phyloP scores from a whole-genome alignment of 2,888 invertebrate species.

The Seira musarum region DNA sequence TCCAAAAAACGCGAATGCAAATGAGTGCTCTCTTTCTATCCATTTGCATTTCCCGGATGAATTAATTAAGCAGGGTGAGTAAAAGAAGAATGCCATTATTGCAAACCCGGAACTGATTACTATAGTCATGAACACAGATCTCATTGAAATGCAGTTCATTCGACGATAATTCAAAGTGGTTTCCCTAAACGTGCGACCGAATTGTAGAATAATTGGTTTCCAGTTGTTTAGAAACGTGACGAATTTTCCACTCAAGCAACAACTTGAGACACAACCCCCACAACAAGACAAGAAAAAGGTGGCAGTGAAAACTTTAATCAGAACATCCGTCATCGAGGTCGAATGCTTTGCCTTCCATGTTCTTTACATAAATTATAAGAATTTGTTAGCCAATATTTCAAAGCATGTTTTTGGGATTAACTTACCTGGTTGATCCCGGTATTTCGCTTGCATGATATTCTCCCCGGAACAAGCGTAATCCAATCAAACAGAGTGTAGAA shows the following conservation, averaged over 20 bases:
- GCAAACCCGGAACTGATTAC: not conserved
- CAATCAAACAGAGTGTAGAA: not conserved
- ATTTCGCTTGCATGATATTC: slow-evolving; percentile 24
- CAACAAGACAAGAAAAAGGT: slow-evolving; percentile 26
- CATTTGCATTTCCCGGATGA: not conserved
- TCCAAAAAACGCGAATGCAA: slow-evolving; percentile 14
- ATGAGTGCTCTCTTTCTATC: slow-evolving; percentile 37
- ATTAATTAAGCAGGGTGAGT: slow-evolving; percentile 25
- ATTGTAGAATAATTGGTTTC: slow-evolving; percentile 23
- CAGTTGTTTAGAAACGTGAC: slow-evolving; percentile 31
- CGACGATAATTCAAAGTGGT: not conserved
- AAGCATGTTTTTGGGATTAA: not conserved
- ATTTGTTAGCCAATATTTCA: not conserved
- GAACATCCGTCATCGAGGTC: not conserved
- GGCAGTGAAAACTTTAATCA: slow-evolving; percentile 18
- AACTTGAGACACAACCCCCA: slow-evolving; percentile 10
- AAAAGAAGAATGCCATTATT: not conserved
- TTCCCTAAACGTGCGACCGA: not conserved
- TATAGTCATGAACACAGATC: not conserved
- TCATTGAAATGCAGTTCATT: not conserved
- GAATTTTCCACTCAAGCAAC: not conserved
- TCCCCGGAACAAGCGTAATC: slow-evolving; percentile 19
- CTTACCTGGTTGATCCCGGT: slow-evolving; percentile 31
- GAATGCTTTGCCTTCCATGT: slow-evolving; percentile 8
- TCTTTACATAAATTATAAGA: slow-evolving; percentile 6